A percentile compares a stretch with the other conserved stretches of the same genome.
Evolutionary conservation across 2,113 vertebrate species (phyloP).

Genomic region (Rhombomys opimus): DNA sequence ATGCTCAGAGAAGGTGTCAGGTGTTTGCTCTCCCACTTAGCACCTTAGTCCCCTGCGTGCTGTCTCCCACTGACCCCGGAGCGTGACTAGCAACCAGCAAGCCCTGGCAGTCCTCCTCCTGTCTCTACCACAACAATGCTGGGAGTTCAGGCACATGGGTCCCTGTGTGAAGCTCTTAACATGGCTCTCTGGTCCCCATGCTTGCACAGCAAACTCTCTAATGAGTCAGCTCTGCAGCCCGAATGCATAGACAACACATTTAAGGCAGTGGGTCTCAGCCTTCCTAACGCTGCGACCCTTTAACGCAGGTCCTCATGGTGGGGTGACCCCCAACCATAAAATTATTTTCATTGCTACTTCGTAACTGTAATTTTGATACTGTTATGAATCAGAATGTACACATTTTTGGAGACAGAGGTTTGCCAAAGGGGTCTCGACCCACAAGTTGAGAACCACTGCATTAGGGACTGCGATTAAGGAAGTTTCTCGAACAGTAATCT

Average conservation of each 20-base stretch:
- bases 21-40: not conserved
- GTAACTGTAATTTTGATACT: not conserved
- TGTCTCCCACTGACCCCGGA: not conserved
- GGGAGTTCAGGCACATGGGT: not conserved
- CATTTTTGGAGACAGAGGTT: not conserved
- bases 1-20: not conserved
- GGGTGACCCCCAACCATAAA: not conserved
- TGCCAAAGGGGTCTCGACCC: not conserved
- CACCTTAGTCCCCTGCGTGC: not conserved
- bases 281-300: not conserved
- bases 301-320: not conserved
- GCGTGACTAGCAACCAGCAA: not conserved
- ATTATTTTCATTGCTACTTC: not conserved
- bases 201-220: not conserved
- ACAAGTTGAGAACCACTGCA: not conserved
- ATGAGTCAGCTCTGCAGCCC: not conserved
- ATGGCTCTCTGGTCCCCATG: not conserved
- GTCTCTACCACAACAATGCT: not conserved
- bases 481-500: not conserved
- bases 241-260: not conserved
- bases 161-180: not conserved
- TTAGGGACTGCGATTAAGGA: not conserved
- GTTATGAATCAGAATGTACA: not conserved
- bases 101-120: not conserved
- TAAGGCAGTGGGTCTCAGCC: not conserved